These are phyloP conservation scores for Disparrhopalites patrizii DNA, from an alignment of 2,888 invertebrate genomes.

Conservation along the genomic window DNA sequence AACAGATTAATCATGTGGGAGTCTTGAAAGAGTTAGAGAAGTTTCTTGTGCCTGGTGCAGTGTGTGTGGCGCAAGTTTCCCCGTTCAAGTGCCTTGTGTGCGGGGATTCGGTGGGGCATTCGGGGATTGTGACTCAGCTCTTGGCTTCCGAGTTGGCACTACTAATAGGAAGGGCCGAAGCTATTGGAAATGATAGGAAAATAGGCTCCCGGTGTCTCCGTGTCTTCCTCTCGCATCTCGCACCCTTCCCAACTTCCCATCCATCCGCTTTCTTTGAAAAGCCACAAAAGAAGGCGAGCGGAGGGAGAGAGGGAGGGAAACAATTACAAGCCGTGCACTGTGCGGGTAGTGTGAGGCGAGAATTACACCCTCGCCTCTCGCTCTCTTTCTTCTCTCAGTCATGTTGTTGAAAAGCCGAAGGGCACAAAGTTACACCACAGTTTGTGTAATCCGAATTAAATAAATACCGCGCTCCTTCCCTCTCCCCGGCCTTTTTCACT, in stretches of 20 bases:
- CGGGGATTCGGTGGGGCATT: too few species aligned
- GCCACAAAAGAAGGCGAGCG: not conserved
- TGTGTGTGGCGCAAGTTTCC: not conserved
- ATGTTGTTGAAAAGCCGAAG: not conserved
- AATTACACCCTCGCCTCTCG: too few species aligned
- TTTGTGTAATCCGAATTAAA: conserved; percentile 8
- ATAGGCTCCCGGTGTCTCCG: too few species aligned
- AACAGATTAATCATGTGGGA: conserved; percentile 4
- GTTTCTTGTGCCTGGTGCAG: too few species aligned
- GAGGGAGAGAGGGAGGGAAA: not conserved
- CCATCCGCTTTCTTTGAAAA: not conserved
- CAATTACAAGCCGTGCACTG: not conserved
- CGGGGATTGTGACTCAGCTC: not conserved
- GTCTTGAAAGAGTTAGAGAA: not conserved
- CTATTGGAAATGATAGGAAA: too few species aligned
- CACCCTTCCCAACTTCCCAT: not conserved
- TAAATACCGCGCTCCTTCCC: not conserved
- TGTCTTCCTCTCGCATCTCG: not conserved
- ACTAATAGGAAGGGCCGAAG: not conserved
- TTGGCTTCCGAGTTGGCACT: too few species aligned
- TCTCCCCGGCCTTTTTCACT: not conserved
- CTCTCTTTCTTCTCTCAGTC: not conserved
- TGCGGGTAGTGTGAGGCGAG: not conserved
- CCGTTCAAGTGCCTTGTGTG: not conserved
- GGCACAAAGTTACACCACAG: conserved; percentile 3